Evolutionary conservation across 2,888 invertebrate species (phyloP).

Genomic region (Eudemis profundana): DNA sequence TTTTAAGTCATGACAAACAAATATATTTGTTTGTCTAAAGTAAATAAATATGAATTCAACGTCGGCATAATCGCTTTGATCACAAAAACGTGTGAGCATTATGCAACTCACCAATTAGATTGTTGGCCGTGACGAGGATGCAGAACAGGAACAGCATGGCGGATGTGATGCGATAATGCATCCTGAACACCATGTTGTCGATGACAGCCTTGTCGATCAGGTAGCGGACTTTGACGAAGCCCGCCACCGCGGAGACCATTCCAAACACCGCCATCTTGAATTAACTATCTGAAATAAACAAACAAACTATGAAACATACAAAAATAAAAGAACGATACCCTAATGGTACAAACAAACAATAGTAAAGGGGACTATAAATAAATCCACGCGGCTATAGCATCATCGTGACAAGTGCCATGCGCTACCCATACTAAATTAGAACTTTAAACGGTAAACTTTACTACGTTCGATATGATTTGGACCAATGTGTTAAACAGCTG

Average conservation of each 20-base stretch:
- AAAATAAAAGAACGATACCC: conserved; percentile 40
- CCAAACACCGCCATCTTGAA: conserved; percentile 91
- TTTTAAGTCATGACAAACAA: conserved; percentile 5
- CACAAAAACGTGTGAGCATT: neutral
- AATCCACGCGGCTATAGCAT: conserved; percentile 56
- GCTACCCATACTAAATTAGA: conserved; percentile 74
- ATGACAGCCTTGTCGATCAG: conserved; percentile 95
- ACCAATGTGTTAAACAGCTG: conserved; percentile 74
- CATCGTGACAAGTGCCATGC: conserved; percentile 73
- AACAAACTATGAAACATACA: conserved; percentile 42
- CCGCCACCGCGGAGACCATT: conserved; percentile 94
- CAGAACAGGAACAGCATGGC: conserved; percentile 94
- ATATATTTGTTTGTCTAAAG: neutral
- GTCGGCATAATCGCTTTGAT: no score
- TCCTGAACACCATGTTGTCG: conserved; percentile 95
- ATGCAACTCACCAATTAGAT: conserved; percentile 91
- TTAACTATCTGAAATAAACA: conserved; percentile 62
- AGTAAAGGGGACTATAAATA: conserved; percentile 69
- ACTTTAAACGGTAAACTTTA: conserved; percentile 72
- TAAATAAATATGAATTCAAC: neutral
- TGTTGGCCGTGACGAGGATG: conserved; percentile 95
- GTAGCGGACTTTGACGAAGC: conserved; percentile 95
- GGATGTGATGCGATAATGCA: conserved; percentile 94
- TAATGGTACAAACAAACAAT: conserved; percentile 52
- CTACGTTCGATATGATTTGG: conserved; percentile 65